A percentile compares a stretch with the other conserved stretches of the same genome.
These are phyloP conservation scores for Threskiornis aethiopicus DNA, from an alignment of 2,797 vertebrate species.

Conservation along the genomic window DNA sequence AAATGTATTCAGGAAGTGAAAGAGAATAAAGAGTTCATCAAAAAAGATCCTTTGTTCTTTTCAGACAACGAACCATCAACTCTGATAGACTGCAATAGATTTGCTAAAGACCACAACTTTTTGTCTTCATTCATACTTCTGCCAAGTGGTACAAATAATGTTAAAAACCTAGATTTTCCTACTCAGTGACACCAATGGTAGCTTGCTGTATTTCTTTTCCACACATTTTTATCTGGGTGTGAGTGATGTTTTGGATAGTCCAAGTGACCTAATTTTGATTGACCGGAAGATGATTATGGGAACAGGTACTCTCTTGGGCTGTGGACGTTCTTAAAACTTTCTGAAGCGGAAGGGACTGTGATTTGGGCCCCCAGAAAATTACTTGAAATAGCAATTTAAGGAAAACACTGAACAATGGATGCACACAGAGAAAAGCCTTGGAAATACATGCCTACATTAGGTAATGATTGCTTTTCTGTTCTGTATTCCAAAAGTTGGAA, in stretches of 20 bases:
- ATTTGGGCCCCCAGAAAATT: background rate
- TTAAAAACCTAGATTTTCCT: background rate
- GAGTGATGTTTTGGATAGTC: background rate
- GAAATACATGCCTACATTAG: background rate
- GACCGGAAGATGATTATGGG: fast-evolving
- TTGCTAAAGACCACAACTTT: background rate
- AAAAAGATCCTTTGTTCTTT: background rate
- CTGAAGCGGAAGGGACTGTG: background rate
- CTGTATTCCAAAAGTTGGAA: background rate
- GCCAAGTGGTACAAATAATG: background rate
- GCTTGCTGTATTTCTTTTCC: background rate
- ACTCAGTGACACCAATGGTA: background rate
- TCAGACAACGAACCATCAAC: background rate
- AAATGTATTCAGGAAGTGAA: background rate
- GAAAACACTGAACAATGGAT: background rate
- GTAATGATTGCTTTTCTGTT: background rate
- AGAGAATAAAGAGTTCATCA: background rate
- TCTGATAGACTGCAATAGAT: background rate
- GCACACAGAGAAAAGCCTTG: background rate
- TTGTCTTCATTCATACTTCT: background rate
- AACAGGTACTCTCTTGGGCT: background rate
- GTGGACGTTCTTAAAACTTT: background rate
- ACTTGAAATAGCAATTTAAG: background rate
- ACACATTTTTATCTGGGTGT: background rate
- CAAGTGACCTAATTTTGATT: background rate